phyloP scores from a whole-genome alignment of 2,888 invertebrate species.

The Agonopterix subpropinquella region DNA sequence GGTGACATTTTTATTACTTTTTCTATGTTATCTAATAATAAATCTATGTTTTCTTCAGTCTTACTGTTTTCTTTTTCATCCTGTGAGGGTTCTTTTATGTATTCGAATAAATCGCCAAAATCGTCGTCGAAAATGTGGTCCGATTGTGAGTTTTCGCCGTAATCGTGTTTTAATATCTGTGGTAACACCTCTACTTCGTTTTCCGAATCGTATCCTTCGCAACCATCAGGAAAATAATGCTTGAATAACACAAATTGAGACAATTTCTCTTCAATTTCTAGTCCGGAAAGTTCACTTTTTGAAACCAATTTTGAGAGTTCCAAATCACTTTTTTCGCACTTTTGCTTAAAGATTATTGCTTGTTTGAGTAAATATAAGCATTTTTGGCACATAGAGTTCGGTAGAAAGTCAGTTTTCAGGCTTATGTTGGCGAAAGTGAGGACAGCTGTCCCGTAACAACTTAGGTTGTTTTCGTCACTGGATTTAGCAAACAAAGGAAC shows the following conservation, averaged over 20 bases:
- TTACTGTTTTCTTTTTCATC: no score
- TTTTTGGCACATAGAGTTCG: constrained; percentile 43
- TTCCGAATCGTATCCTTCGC: neutral
- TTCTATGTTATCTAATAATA: constrained; percentile 11
- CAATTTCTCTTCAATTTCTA: constrained; percentile 26
- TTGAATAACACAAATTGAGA: constrained; percentile 36
- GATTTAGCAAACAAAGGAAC: constrained; percentile 40
- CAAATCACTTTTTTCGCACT: constrained; percentile 44
- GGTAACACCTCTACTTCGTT: neutral
- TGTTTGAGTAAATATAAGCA: constrained; percentile 47
- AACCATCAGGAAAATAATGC: constrained; percentile 17
- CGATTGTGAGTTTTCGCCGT: neutral
- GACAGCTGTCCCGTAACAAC: constrained; percentile 44
- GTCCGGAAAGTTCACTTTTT: constrained; percentile 9
- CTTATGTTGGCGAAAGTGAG: constrained; percentile 36
- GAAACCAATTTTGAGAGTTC: constrained; percentile 23
- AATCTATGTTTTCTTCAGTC: constrained; percentile 5
- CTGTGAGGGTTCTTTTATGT: no score
- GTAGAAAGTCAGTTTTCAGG: constrained; percentile 39
- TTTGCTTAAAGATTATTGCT: constrained; percentile 49
- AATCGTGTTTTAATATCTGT: neutral
- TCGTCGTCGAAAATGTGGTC: no score
- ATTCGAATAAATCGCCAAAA: no score
- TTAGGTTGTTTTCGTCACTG: constrained; percentile 29
- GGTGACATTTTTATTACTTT: constrained; percentile 7